Percentiles rank a stretch among this genome's conserved stretches.
These are phyloP conservation scores for Portunus trituberculatus DNA, from an alignment of 1,140 invertebrate species.

Conservation along the genomic window DNA sequence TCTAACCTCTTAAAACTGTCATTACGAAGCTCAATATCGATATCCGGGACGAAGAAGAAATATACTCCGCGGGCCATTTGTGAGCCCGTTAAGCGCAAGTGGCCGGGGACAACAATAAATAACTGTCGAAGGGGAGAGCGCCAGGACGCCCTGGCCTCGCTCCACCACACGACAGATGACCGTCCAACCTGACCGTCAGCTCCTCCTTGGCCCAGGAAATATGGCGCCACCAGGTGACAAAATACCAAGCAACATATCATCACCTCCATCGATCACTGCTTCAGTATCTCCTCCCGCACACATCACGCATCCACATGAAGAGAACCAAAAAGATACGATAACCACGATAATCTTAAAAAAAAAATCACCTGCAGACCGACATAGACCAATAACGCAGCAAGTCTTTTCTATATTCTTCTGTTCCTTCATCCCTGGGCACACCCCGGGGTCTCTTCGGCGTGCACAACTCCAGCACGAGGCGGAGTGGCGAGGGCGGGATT, in stretches of 20 bases:
- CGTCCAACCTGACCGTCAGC: not conserved
- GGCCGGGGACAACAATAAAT: conserved; percentile 10
- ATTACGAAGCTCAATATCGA: not conserved
- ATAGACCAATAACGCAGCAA: not conserved
- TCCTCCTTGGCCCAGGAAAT: not conserved
- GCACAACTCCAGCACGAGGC: not conserved
- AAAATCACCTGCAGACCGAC: not conserved
- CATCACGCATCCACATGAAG: not conserved
- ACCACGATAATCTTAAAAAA: not conserved
- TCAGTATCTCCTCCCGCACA: not conserved
- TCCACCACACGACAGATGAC: not conserved
- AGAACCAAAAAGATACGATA: not conserved
- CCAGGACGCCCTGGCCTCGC: not conserved
- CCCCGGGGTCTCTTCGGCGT: not conserved
- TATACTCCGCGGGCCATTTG: not conserved
- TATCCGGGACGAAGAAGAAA: not conserved
- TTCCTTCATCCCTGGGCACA: not conserved
- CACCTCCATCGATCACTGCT: not conserved
- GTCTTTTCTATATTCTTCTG: too few species aligned
- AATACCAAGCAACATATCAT: not conserved
- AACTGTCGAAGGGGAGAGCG: not conserved
- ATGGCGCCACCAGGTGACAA: not conserved
- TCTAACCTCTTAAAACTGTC: conserved; percentile 33
- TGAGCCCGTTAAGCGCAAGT: not conserved
- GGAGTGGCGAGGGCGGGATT: not conserved